Evolutionary conservation across 2,113 vertebrate species (phyloP).

Genomic region (Cyprinodon tularosa): DNA sequence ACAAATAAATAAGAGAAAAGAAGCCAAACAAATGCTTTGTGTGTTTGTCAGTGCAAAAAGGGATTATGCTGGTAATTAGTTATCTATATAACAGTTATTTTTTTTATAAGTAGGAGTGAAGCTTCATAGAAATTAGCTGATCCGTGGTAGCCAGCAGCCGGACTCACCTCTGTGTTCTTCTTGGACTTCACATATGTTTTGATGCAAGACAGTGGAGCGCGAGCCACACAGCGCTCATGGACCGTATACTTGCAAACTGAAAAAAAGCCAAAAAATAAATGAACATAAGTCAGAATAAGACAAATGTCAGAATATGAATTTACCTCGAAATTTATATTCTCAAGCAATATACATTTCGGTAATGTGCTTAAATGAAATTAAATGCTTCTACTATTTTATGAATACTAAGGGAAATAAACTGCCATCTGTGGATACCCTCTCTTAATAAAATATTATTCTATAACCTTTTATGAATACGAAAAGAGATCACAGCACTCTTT

Average conservation of each 20-base stretch:
- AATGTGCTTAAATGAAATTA: too few relatives aligned
- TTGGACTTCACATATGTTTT: conserved; percentile 95
- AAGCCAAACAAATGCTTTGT: conserved; percentile 7
- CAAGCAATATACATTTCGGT: too few relatives aligned
- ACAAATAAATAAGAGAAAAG: not conserved
- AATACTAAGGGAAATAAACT: too few relatives aligned
- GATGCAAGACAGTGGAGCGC: conserved; percentile 90
- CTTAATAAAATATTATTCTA: too few relatives aligned
- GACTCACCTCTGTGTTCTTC: conserved; percentile 92
- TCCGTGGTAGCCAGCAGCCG: conserved; percentile 65
- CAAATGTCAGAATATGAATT: not conserved
- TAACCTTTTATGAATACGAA: not conserved
- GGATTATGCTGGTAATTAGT: conserved; percentile 60
- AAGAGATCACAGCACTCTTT: not conserved
- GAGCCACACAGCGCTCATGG: conserved; percentile 89
- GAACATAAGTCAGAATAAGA: not conserved
- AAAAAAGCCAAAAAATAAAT: conserved; percentile 43
- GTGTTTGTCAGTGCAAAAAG: conserved; percentile 47
- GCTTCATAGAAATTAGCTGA: not conserved
- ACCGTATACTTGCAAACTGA: conserved; percentile 95
- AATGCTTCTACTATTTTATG: too few relatives aligned
- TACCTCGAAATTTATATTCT: too few relatives aligned
- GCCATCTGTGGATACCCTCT: too few relatives aligned
- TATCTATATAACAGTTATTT: conserved; percentile 56
- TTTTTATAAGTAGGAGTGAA: conserved; percentile 61